Evolutionary conservation across 2,888 invertebrate species (phyloP), one percentile per base, ranked within the genome.

Genomic region (Ametastegia equiseti): DNA sequence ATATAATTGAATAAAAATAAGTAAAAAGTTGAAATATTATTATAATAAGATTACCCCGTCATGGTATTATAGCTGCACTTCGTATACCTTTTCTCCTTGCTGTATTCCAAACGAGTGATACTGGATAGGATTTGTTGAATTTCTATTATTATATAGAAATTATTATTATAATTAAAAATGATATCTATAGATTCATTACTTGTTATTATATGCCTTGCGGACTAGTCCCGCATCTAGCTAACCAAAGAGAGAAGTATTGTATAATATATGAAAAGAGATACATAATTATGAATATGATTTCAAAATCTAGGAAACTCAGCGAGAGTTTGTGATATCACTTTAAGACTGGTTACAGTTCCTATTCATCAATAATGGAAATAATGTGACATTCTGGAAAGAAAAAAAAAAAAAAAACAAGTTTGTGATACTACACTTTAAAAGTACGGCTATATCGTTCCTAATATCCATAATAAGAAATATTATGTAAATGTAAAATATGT

Each of bases 371-470:
- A 54, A n/a, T n/a, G 19, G 19, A 54, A 54, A 54, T 11, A 54
- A 54, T 54, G 7, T n/a, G n/a, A 60, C 60, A 27, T 65, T 65
- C 33, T 11, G 6, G 2, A n/a, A 65, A 36, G n/a, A 65, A 36
- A 19, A 23, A 65, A 65, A n/a, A n/a, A 6, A n/a, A 65, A 36
- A 36, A 65, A 36, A 19, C 13, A 65, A 65, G 65, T n/a, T 65
- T 36, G 65, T 65, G n/a, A 65, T 65, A 36, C 36, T 65, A 27
- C 11, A 65, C n/a, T 65, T 65, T 65, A 65, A 65, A 36, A 33
- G n/a, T 36, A 36, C 65, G 13, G 33, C 7, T 65, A 60, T 36
- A 65, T 15, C 13, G 36, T 65, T 19, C 36, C 36, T 65, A n/a
- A n/a, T n/a, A 65, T 65, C 65, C 11, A 65, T 65, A 65, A 63